Evolutionary conservation across 1,140 invertebrate genomes (phyloP), one percentile per base, ranked within the genome.

Genomic region (Nilaparvata lugens): DNA sequence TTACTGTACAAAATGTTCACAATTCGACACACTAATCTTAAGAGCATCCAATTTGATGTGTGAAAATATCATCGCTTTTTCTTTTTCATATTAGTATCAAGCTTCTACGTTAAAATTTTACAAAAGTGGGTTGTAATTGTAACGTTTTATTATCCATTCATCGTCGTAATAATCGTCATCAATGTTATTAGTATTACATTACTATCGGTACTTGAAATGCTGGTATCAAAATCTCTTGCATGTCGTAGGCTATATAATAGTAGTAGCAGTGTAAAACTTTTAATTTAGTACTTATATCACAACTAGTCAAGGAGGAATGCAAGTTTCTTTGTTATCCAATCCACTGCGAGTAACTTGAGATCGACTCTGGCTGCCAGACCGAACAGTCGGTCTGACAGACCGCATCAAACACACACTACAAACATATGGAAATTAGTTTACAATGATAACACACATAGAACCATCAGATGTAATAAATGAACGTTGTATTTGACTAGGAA

Each of bases 141-240:
- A 58, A 35, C 31, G 31, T 9, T 35, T 35, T 35, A 35, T 35
- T 35, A 35, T 35, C 35, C 55, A 42, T 31, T 66, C 64, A 67
- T 35, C 31, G 13, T 35, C 31, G 31, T 35, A 35, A 35, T 35
- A 35, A 35, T 35, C 31, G 31, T 35, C 31, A 35, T 35, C 31
- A 35, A 35, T 48, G 45, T 19, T 19, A 48, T 48, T 48, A 48
- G 16, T 48, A 48, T 48, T 48, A 48, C 31, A 35, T 35, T 35
- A 35, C 31, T 48, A 48, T 18, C 45, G 16, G 16, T 19, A 48
- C 45, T 56, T 64, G 61, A 64, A 67, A 66, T 66, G 67, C 62
- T 64, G 65, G 66, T 69, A 69, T 69, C 67, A 69, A 69, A 69
- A 69, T 62, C 56, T 68, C 52, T 63, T 65, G 58, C 35, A 53